phyloP scores from a whole-genome alignment of 2,888 invertebrate species.

The Zaprionus bogoriensis region DNA sequence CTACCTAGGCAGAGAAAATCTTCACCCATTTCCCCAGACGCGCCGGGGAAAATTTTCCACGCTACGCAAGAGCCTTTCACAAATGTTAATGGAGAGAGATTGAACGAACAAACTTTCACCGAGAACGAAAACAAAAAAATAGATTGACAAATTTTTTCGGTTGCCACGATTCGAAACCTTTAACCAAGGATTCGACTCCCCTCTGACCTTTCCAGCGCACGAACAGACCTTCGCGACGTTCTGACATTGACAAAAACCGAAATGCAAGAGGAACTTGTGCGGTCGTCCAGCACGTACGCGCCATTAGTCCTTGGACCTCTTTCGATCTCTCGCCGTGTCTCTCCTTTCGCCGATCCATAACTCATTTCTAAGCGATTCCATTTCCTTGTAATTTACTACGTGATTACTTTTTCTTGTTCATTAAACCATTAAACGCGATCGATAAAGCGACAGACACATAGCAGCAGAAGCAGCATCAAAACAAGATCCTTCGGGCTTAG shows the following conservation, averaged over 20 bases:
- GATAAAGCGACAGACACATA: slow-evolving; percentile 47
- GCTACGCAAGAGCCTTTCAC: too few relatives aligned
- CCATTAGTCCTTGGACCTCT: slow-evolving; percentile 55
- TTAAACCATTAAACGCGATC: slow-evolving; percentile 77
- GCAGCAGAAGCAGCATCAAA: slow-evolving; percentile 14
- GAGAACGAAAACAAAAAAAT: too few relatives aligned
- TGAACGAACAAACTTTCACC: slow-evolving; percentile 68
- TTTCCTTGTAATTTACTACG: slow-evolving; percentile 77
- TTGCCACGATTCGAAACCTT: slow-evolving; percentile 51
- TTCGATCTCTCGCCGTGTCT: too few relatives aligned
- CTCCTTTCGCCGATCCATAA: too few relatives aligned
- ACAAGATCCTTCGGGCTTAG: slow-evolving; percentile 42
- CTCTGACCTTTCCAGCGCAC: slow-evolving; percentile 33
- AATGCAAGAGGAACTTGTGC: slow-evolving; percentile 36
- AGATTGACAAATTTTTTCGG: slow-evolving; percentile 63
- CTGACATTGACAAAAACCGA: slow-evolving; percentile 3
- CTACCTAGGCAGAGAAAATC: too few relatives aligned
- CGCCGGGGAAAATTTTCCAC: slow-evolving; percentile 46
- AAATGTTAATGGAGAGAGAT: slow-evolving; percentile 24
- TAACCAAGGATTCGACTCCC: slow-evolving; percentile 30
- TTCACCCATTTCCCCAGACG: too few relatives aligned
- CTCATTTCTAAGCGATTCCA: slow-evolving; percentile 74
- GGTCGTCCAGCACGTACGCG: slow-evolving; percentile 62
- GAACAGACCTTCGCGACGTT: too few relatives aligned
- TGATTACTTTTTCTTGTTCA: slow-evolving; percentile 77